Evolutionary conservation across 2,797 vertebrate genomes (phyloP), one percentile per base, ranked within the genome.

Genomic region (Dallia pectoralis): DNA sequence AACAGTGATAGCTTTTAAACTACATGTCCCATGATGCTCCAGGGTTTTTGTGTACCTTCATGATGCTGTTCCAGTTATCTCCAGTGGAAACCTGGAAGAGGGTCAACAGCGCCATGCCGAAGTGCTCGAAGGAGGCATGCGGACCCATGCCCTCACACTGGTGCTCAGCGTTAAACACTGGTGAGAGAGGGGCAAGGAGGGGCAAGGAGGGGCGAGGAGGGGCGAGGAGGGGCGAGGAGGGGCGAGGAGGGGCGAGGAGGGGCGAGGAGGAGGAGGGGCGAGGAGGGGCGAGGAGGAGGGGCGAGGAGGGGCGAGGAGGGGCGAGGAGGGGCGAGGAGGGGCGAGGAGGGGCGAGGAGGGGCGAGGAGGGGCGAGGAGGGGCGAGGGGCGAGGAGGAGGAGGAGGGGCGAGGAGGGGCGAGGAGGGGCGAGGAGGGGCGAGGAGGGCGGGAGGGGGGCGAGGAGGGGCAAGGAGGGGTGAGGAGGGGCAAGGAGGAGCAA

Each of bases 41-140:
- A 19, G 12, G 15, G 14, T 1, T n/a, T 14, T 44, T 59, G 1
- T 16, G 27, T 81, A 97, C 97, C 96, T 99, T 99, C 96, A 98
- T 98, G 82, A 99, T 99, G 67, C 97, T 97, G 0, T 99, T 99
- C 97, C 97, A 99, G 86, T 99, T 98, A 91, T 99, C 97, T 0
- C 97, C 97, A 0, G 97, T 98, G 36, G 97, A 98, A 77, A 98
- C 97, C 85, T 97, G 96, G 90, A 98, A 98, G 44, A 98, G 96
- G 0, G 97, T 99, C 82, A 98, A 95, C 88, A 98, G 98, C 27
- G 97, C 97, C 97, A 98, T 99, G 33, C 97, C 97, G 0, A 99
- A 99, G 91, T 99, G 98, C 85, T 98, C 96, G 19, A 98, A 99
- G 63, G 97, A 98, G 79, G 97, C 97, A 0, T 99, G 97, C 18